Percentiles rank a stretch among this genome's conserved stretches.
phyloP scores from a whole-genome alignment of 2,888 invertebrate genomes.

The Hartigia nigra region DNA sequence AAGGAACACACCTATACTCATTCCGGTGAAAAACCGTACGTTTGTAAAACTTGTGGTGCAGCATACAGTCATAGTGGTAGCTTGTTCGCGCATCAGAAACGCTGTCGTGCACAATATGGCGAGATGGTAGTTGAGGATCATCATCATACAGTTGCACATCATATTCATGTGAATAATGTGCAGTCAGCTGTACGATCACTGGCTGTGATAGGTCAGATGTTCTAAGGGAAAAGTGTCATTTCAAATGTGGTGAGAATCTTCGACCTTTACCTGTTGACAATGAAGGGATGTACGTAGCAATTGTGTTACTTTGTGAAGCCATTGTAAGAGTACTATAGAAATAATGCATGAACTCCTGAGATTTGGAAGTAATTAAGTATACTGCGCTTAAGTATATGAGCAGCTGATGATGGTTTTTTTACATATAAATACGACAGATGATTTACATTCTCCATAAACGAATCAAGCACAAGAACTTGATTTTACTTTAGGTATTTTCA shows the following conservation, averaged over 20 bases:
- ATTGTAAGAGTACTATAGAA: background rate
- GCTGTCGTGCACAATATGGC: slow-evolving; percentile 59
- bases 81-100: slow-evolving; percentile 62
- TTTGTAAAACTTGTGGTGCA: slow-evolving; percentile 63
- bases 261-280: background rate
- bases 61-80: slow-evolving; percentile 64
- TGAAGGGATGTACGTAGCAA: background rate
- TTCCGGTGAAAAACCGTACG: slow-evolving; percentile 63
- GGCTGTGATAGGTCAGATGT: slow-evolving; percentile 62
- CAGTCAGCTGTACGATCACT: slow-evolving; percentile 60
- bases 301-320: background rate
- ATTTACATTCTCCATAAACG: background rate
- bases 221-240: slow-evolving; percentile 34
- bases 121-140: slow-evolving; percentile 58
- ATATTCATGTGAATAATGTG: slow-evolving; percentile 61
- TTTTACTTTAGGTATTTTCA: background rate
- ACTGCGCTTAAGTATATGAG: background rate
- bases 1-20: slow-evolving; percentile 64
- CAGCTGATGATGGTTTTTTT: background rate
- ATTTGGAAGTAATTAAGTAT: background rate
- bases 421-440: background rate
- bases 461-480: background rate
- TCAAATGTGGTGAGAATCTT: background rate
- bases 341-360: background rate
- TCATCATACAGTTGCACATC: slow-evolving; percentile 52